Conservation (phyloP, 2,797 vertebrate genomes). For the Alcedo atthis region DNA sequence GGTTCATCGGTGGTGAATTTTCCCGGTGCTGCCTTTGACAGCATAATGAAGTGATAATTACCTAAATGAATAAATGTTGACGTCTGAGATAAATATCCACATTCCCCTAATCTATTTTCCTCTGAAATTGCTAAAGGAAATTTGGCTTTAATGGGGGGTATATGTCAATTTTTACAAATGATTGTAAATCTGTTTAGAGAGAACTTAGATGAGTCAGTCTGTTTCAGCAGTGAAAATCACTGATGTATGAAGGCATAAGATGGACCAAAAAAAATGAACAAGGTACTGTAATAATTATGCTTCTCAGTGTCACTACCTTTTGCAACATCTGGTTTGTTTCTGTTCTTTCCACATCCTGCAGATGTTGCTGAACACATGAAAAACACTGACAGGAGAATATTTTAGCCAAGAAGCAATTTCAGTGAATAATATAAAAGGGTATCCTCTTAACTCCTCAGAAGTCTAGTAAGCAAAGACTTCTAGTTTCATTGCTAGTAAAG, state of each 20-base stretch:
- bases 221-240: constrained; percentile 71
- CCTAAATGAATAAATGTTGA: constrained; percentile 82
- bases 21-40: constrained; percentile 60
- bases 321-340: constrained; percentile 84
- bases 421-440: constrained; percentile 77
- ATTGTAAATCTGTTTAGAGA: constrained; percentile 76
- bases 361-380: constrained; percentile 80
- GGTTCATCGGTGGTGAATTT: constrained; percentile 64
- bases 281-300: constrained; percentile 73
- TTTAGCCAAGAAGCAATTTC: constrained; percentile 75
- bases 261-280: constrained; percentile 44
- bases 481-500: constrained; percentile 76
- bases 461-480: constrained; percentile 72
- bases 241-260: constrained; percentile 71
- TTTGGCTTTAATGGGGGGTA: constrained; percentile 79
- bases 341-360: constrained; percentile 79
- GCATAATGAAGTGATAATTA: constrained; percentile 84
- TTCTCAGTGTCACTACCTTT: constrained; percentile 79
- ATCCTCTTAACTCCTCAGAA: constrained; percentile 77
- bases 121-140: constrained; percentile 81
- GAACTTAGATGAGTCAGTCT: constrained; percentile 49
- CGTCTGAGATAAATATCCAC: constrained; percentile 80
- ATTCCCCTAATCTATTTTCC: constrained; percentile 79
- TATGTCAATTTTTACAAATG: constrained; percentile 74
- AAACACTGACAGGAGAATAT: constrained; percentile 75